Evolutionary conservation across 2,113 vertebrate species (phyloP), one percentile per base, ranked within the genome.

Genomic region (Rhinopomastus cyanomelas): DNA sequence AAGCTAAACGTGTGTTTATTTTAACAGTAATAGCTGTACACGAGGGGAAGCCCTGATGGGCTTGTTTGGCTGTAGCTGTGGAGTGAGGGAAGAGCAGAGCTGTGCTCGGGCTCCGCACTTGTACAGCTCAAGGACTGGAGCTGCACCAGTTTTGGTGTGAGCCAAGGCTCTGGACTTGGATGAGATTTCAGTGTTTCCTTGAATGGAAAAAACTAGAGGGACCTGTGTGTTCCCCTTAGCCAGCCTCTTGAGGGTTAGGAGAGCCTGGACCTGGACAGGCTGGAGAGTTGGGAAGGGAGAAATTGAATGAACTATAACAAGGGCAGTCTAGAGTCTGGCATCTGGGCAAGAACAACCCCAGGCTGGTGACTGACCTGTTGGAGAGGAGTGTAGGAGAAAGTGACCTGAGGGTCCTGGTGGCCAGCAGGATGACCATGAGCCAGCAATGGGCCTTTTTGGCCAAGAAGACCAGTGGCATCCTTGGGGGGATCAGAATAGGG

Each of bases 1-100:
- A 69, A 89, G 92, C 64, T 72, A 65, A 94, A 95, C 32, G 79
- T 2, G 4, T 94, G 91, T 96, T 96, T 96, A 94, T 95, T 96
- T 95, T 92, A 96, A 94, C 92, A 94, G 79, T 88, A 89, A 90
- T 68, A 90, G 78, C 75, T 87, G 66, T 60, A 65, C 86, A 69
- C 8, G 81, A 85, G 69, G 78, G 74, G 89, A 95, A 44, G 53
- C 85, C 86, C 88, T 88, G 65, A 78, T 67, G 85, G 91, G 92
- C 79, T 71, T 51, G 16, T 81, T 87, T 61, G 53, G 68, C 80
- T 85, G 91, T 30, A 44, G 74, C 69, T 73, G 19, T 2, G 34
- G 65, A 84, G 51, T 57, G n/a, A 32, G 39, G 0, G 0, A 48
- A 46, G 53, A 72, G 55, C 81, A 78, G 77, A 91, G 53, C 75